Evolutionary conservation across 2,113 vertebrate species (phyloP).

Genomic region (Cettia cetti): DNA sequence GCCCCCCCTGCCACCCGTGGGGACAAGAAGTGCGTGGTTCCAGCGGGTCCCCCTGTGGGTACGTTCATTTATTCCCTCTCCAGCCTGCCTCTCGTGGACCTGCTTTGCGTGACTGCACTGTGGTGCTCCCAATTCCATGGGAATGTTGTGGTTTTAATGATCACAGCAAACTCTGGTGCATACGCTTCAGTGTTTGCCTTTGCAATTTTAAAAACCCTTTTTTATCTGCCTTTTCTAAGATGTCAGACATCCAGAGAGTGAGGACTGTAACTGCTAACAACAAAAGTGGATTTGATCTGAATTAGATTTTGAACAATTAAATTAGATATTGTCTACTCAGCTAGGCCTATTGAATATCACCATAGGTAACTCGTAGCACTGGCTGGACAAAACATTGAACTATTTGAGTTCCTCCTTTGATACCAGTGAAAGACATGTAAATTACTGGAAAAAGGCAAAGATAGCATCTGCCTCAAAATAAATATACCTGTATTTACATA

Average conservation of each 20-base stretch:
- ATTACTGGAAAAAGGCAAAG: not conserved
- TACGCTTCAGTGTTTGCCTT: not conserved
- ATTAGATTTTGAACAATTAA: not conserved
- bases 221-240: not conserved
- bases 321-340: not conserved
- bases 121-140: not conserved
- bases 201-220: not conserved
- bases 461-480: not conserved
- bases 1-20: slow-evolving; percentile 64
- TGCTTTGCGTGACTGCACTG: not conserved
- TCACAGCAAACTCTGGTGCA: rapidly evolving
- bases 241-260: not conserved
- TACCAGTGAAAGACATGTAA: not conserved
- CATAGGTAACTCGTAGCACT: not conserved
- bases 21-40: slow-evolving; percentile 95
- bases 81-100: not conserved
- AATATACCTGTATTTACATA: not conserved
- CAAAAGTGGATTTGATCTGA: not conserved
- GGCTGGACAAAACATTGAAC: not conserved
- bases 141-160: not conserved
- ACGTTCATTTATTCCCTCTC: slow-evolving; percentile 27
- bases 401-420: not conserved
- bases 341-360: not conserved
- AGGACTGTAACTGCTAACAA: not conserved
- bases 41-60: slow-evolving; percentile 92